Evolutionary conservation across 2,888 invertebrate species (phyloP), one percentile per base, ranked within the genome.

Genomic region (Nematopogon swammerdamellus): DNA sequence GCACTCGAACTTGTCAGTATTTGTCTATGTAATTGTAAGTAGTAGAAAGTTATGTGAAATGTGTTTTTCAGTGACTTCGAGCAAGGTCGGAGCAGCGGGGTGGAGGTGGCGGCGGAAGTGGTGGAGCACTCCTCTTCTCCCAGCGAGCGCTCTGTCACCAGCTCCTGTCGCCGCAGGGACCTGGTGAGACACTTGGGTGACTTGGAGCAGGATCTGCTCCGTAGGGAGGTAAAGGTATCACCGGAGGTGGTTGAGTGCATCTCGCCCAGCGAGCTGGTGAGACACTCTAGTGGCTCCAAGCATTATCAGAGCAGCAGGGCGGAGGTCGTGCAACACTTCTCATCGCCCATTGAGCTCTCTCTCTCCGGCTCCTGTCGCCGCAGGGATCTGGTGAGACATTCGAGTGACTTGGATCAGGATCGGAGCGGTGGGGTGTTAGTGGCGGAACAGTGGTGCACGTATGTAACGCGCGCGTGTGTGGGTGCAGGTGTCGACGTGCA

Each of bases 21-120:
- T n/a, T n/a, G n/a, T n/a, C n/a, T n/a, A n/a, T n/a, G n/a, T n/a
- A n/a, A n/a, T n/a, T n/a, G n/a, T n/a, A n/a, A n/a, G n/a, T n/a
- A n/a, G n/a, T n/a, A n/a, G n/a, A n/a, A n/a, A n/a, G n/a, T n/a
- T n/a, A n/a, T n/a, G n/a, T n/a, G n/a, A 25, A 25, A 4, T 25
- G 5, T 49, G 42, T 25, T 66, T 51, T 62, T 55, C 59, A 83
- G 77, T 48, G 84, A 84, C 52, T 79, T 75, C 51, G 79, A 79
- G 49, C 76, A 72, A 50, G 49, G 49, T 3, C 50, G 49, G 10
- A 36, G 36, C 14, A 14, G 36, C 36, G 72, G 83, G 0, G 87
- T 92, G 3, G 93, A 93, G 62, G 86, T 91, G 30, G 93, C 92
- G 1, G 87, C 88, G n/a, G 93, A 93, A 62, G 92, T 92, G 11